Conservation (phyloP, 2,113 vertebrate genomes). For the Garra rufa region DNA sequence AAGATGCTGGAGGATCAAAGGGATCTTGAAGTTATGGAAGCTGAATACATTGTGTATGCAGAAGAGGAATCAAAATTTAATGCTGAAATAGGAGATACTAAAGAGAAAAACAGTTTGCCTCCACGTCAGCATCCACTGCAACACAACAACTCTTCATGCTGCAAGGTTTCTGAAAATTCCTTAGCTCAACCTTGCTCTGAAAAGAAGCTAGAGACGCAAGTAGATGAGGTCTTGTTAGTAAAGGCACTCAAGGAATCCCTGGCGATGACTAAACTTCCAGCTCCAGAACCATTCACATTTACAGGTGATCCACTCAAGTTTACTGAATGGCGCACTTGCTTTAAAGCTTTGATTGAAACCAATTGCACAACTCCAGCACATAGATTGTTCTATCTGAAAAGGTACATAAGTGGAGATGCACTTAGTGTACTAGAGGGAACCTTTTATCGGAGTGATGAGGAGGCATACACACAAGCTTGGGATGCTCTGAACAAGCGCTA, state of each 20-base stretch:
- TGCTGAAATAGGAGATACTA: constrained; percentile 30
- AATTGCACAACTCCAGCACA: neutral
- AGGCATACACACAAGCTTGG: neutral
- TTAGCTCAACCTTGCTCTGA: neutral
- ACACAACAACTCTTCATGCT: no score
- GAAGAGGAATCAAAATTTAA: constrained; percentile 50
- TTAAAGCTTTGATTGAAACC: constrained; percentile 40
- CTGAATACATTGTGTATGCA: constrained; percentile 49
- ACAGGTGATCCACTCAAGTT: neutral
- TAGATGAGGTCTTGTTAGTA: neutral
- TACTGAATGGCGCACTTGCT: constrained; percentile 44
- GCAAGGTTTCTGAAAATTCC: no score
- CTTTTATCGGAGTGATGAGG: neutral
- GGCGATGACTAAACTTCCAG: constrained; percentile 41
- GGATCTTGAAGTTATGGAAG: constrained; percentile 43
- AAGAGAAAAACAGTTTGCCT: no score
- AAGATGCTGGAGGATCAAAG: constrained; percentile 45
- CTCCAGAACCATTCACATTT: constrained; percentile 31
- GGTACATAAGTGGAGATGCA: constrained; percentile 28
- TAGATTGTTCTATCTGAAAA: constrained; percentile 43
- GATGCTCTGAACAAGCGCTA: neutral
- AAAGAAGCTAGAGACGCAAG: neutral
- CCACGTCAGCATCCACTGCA: no score
- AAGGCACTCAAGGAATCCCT: constrained; percentile 33
- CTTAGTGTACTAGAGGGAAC: constrained; percentile 30